Conservation (phyloP, 1,140 invertebrate genomes). For the Brachystomella parvula region DNA sequence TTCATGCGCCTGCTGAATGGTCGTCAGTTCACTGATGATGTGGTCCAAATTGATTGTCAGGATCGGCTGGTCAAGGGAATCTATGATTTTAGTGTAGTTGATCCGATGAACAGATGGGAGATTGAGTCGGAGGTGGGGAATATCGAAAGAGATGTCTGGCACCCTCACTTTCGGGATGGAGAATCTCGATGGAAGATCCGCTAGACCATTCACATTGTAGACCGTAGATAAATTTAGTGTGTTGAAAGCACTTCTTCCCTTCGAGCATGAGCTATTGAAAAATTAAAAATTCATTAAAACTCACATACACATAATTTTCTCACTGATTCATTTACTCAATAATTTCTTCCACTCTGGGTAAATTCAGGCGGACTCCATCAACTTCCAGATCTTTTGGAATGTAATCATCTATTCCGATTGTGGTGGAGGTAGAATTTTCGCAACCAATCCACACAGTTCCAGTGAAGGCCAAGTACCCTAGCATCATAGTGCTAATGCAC, state of each 20-base stretch:
- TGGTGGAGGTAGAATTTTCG: not conserved
- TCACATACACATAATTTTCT: too few species aligned
- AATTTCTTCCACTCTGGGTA: not conserved
- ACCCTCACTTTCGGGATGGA: not conserved
- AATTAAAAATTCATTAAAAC: not conserved
- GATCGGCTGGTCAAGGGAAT: not conserved
- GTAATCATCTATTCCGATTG: not conserved
- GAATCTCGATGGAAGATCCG: not conserved
- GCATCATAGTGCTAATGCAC: not conserved
- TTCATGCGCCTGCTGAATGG: not conserved
- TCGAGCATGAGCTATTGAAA: not conserved
- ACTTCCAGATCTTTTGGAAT: not conserved
- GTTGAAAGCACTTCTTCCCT: not conserved
- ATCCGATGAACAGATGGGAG: not conserved
- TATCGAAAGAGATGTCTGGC: not conserved
- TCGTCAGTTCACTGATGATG: not conserved
- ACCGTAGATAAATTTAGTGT: not conserved
- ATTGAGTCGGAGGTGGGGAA: not conserved
- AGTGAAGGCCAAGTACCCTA: not conserved
- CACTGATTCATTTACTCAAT: not conserved
- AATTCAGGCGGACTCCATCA: not conserved
- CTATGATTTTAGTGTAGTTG: not conserved
- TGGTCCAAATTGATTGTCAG: constrained; percentile 4
- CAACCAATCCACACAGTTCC: not conserved
- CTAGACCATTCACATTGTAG: not conserved